Conservation (phyloP, 2,113 vertebrate genomes). For the Pleuronectes platessa region DNA sequence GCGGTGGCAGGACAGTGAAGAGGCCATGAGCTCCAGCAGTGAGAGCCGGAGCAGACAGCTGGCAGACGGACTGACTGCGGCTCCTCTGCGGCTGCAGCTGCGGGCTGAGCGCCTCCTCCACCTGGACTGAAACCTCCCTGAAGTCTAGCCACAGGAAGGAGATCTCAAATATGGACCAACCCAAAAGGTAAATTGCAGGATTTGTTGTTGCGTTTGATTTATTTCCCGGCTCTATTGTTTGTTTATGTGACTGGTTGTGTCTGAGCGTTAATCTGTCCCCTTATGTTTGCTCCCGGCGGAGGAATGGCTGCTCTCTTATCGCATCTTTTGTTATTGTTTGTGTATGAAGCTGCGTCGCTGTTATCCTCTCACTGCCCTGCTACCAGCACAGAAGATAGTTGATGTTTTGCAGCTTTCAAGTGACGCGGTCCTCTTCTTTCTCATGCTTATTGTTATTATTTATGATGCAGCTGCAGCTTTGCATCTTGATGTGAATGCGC, state of each 20-base stretch:
- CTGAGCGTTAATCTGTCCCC: neutral
- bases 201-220: neutral
- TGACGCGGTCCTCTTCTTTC: neutral
- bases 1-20: neutral
- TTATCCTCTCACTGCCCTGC: neutral
- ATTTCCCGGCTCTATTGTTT: neutral
- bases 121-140: slow-evolving; percentile 57
- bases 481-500: neutral
- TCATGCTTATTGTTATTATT: neutral
- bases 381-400: neutral
- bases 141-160: slow-evolving; percentile 43
- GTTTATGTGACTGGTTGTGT: neutral
- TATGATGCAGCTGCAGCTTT: neutral
- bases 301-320: slow-evolving; percentile 24
- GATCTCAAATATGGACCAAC: slow-evolving; percentile 59
- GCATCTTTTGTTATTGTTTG: slow-evolving; percentile 34
- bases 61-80: slow-evolving; percentile 67
- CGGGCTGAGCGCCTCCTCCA: slow-evolving; percentile 51
- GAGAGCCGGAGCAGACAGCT: slow-evolving; percentile 53
- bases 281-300: neutral
- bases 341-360: neutral
- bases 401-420: neutral
- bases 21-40: slow-evolving; percentile 36
- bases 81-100: slow-evolving; percentile 66
- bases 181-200: slow-evolving; percentile 54